Conservation (phyloP, 2,888 invertebrate species). For the Platycheirus rosarum region DNA sequence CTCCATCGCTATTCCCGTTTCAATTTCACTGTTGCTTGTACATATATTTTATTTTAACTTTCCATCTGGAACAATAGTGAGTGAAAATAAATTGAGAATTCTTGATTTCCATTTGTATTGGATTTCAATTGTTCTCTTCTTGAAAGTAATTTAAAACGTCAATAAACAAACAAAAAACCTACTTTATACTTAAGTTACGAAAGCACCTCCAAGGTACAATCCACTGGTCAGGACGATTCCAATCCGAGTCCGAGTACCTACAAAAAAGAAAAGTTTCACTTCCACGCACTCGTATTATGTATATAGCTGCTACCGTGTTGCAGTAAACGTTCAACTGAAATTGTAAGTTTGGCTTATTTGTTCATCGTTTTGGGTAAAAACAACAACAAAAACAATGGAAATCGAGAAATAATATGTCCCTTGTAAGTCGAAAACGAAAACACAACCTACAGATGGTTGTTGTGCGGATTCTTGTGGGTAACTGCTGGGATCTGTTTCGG, state of each 20-base stretch:
- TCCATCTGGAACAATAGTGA: background rate
- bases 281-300: too few relatives aligned
- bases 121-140: conserved; percentile 12
- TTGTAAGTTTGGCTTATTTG: background rate
- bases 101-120: conserved; percentile 10
- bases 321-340: too few relatives aligned
- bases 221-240: background rate
- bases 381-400: background rate
- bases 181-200: background rate
- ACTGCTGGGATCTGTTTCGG: too few relatives aligned
- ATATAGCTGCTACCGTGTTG: too few relatives aligned
- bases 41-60: background rate
- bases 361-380: background rate
- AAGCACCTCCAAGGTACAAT: background rate
- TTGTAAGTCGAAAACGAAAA: too few relatives aligned
- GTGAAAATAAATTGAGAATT: conserved; percentile 8
- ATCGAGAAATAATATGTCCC: background rate
- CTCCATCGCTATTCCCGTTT: background rate
- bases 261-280: too few relatives aligned
- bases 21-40: conserved; percentile 2
- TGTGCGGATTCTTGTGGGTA: too few relatives aligned
- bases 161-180: background rate
- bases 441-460: too few relatives aligned
- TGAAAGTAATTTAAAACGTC: conserved; percentile 10
- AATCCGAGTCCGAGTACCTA: background rate